Base-by-base conservation (phyloP, 2,888 invertebrate genomes). In the Epinotia demarniana region DNA sequence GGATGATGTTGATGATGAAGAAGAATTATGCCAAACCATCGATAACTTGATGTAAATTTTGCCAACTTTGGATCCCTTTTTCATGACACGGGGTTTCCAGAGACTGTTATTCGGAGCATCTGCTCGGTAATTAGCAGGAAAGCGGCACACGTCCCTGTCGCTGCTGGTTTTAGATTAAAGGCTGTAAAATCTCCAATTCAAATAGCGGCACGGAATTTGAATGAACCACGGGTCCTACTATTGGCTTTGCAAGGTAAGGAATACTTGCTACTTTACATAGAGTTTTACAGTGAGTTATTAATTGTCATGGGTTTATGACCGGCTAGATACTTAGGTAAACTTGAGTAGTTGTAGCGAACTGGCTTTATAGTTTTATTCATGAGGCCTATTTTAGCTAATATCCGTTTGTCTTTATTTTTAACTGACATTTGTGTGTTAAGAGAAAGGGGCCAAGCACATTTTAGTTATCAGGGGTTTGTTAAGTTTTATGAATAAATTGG, bases 101-200 rank as follows among this genome's bases (percentile, higher is more conserved):
- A 71, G 55, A 71, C 75, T 58, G 75, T 75, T 71, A 66, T 75
- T 70, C 43, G 53, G 49, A 71, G 67, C 66, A 72, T 75, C 71
- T 72, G 72, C 19, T 6, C 23, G 64, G 72, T 75, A 75, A 75
- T 75, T 75, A 75, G 75, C 61, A 72, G 71, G 71, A 72, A 67
- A 67, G 68, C 74, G 64, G 77, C 72, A 72, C 72, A 67, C 75
- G 75, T 75, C 67, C 66, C 55, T 61, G 73, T 62, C 75, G 64
- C 64, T 72, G 71, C 66, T 72, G 75, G 71, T 77, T 78, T 75
- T 73, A 78, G 78, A 78, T 78, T 78, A 78, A 78, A 78, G 71
- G 78, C 78, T 78, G 78, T 77, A 77, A 77, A 78, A 78, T 78
- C 77, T 77, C 75, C 77, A 75, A 75, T 75, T 75, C 75, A 75